Base-by-base conservation (phyloP, 2,888 invertebrate species). In the Chrysodeixis includens region DNA sequence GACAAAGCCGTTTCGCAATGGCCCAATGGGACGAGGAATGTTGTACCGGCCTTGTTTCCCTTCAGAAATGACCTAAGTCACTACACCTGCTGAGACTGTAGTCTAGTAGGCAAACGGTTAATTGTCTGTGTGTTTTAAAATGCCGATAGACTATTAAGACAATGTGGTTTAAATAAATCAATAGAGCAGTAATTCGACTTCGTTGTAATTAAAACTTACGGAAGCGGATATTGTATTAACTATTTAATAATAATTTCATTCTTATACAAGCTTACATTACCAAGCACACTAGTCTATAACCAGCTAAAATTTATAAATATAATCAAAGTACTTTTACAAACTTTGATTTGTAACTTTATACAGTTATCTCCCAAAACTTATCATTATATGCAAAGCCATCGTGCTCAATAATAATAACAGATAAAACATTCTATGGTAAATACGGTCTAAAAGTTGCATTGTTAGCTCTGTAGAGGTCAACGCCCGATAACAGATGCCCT, bases 11-110 rank as follows among this genome's bases (percentile, higher is more conserved):
- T 79, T 65, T 69, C 56, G 80, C 74, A 78, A 71, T 69, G 75
- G 60, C 56, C 78, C 74, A 78, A 71, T 69, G 75, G 60, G 61
- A 61, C 62, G 61, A 46, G 81, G 85, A 86, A 86, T 86, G 86
- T 65, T 62, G 86, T 68, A 71, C 70, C 74, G 75, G 74, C 76
- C 79, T 79, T 79, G 74, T 83, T 78, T 63, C 64, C 74, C 66
- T 74, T 65, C 56, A 72, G 75, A 77, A 69, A 76, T 69, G 53
- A 66, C 65, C 71, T 74, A 74, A 82, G 52, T 77, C 72, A 79
- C 65, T 60, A 58, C 78, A 82, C 73, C 70, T 78, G 79, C 44
- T 69, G 9, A 12, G 49, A 51, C 44, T 7, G 58, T 4, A 40
- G 35, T 30, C 20, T 26, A 4, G 7, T 55, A 30, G 49, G 40